Evolutionary conservation across 1,140 invertebrate species (phyloP), one percentile per base, ranked within the genome.

Genomic region (Mesaphorura yosii): DNA sequence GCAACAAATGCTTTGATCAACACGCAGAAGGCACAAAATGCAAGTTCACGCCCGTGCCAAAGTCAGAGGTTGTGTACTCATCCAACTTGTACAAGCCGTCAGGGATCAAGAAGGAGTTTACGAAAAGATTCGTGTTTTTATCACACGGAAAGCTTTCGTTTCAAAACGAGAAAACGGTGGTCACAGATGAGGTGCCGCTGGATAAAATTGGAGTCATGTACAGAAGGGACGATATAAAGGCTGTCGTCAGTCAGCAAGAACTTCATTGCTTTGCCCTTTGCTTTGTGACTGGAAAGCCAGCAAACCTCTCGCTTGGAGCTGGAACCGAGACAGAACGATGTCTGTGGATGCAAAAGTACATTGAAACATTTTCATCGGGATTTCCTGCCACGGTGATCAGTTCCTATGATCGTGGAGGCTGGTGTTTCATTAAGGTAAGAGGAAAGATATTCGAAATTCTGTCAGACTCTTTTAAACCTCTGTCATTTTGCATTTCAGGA

Each of bases 301-400:
- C 55, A 2, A 69, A 66, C 42, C 67, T 75, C 41, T 59, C 78
- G 20, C 73, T 78, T 55, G 79, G 77, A 29, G 72, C 72, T 1
- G 69, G 72, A 49, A 72, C 73, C 22, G 67, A 71, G 22, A 69
- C 70, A 1, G 78, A 80, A 61, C 64, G 78, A 50, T 68, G 76
- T 48, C 66, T 78, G 28, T 83, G 81, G 81, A 79, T 81, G 68
- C 79, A 81, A 64, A 79, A 76, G 64, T 68, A 82, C 27, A 67
- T 81, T 12, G 79, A 82, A 66, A 72, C 72, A 47, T 59, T 80
- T 14, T 81, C 78, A 1, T 69, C 71, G 28, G 68, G 70, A 25
- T 78, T 83, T 65, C 74, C 76, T n/a, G 59, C 71, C 0, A 75
- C 73, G 55, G 72, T 79, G 29, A 73, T 75, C 1, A 70, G 75